Evolutionary conservation across 1,140 invertebrate genomes (phyloP).

Genomic region (Armadillidium nasatum): DNA sequence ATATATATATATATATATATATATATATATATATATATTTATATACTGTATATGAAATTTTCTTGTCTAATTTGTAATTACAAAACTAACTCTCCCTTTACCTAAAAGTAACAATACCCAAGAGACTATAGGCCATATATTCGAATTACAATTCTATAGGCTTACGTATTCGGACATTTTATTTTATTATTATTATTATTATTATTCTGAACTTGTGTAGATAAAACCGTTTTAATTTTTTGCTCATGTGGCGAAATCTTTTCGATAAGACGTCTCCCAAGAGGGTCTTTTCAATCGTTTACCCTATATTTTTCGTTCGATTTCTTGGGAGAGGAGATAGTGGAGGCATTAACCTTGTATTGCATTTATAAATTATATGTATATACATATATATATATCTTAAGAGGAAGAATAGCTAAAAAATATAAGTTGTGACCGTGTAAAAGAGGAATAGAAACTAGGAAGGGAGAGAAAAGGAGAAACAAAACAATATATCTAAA

Average conservation of each 20-base stretch:
- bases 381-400: too few species aligned
- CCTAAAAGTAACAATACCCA: too few species aligned
- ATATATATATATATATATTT: neutral
- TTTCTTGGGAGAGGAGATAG: too few species aligned
- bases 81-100: too few species aligned
- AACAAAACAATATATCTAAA: neutral
- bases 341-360: too few species aligned
- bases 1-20: slow-evolving; percentile 4
- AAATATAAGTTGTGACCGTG: too few species aligned
- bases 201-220: neutral
- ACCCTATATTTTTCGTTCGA: neutral
- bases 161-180: neutral
- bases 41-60: neutral
- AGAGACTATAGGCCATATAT: neutral
- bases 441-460: too few species aligned
- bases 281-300: neutral
- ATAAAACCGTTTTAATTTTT: neutral
- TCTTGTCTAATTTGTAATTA: too few species aligned
- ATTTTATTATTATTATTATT: neutral
- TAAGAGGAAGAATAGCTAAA: too few species aligned
- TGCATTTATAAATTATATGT: too few species aligned
- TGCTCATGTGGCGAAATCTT: neutral
- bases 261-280: neutral
- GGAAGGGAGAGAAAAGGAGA: neutral
- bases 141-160: slow-evolving; percentile 1